Conservation (phyloP, 2,113 vertebrate species). For the Otus sunia region DNA sequence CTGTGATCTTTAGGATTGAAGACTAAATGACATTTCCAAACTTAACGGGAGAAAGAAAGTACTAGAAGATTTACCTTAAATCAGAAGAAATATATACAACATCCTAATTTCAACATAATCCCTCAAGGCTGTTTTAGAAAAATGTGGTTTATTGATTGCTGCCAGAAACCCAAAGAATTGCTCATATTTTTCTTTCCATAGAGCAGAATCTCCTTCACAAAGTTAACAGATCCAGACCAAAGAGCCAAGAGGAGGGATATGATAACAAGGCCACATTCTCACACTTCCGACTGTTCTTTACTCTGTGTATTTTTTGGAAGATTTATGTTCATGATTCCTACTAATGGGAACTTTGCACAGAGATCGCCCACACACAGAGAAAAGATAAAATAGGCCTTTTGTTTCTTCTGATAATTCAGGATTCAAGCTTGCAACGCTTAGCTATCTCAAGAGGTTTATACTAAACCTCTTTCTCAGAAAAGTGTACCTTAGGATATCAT, state of each 20-base stretch:
- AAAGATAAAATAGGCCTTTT: not conserved
- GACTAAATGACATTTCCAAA: not conserved
- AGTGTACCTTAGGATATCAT: not conserved
- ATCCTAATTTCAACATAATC: not conserved
- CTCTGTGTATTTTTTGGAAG: not conserved
- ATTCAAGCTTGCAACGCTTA: not conserved
- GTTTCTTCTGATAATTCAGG: not conserved
- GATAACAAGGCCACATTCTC: not conserved
- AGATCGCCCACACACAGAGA: not conserved
- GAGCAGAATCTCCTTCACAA: not conserved
- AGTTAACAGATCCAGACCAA: not conserved
- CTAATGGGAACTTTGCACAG: not conserved
- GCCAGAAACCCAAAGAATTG: not conserved
- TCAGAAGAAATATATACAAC: not conserved
- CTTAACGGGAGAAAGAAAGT: not conserved
- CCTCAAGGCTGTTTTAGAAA: not conserved
- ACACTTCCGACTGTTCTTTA: not conserved
- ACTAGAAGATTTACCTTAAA: not conserved
- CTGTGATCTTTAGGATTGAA: not conserved
- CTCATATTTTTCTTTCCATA: not conserved
- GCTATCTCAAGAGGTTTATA: not conserved
- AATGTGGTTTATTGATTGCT: not conserved
- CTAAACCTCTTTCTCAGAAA: not conserved
- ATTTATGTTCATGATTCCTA: conserved; percentile 36
- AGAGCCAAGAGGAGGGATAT: not conserved